Base-by-base conservation (phyloP, 53 echinoderm and acorn worm species). In the Mesocentrotus franciscanus region DNA sequence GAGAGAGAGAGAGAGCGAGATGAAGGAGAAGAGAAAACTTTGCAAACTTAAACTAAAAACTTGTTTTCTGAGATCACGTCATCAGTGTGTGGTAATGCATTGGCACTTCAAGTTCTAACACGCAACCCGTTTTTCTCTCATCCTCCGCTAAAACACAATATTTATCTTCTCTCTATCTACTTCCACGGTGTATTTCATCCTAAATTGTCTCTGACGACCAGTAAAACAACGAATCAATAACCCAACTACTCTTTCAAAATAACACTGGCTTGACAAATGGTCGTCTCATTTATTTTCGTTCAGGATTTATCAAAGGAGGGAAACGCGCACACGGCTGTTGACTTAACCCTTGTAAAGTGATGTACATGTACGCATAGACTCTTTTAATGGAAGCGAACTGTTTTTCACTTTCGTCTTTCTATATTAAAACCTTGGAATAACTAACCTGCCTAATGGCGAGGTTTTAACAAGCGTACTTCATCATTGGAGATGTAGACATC, bases 141-240 rank as follows among this genome's bases (percentile, higher is more conserved):
- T 87, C 34, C 59, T 18, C 87, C 58, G 58, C 87, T 27, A 59
- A 26, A 87, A 58, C 87, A 87, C 87, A 87, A 87, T 87, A 58
- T 87, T 87, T 87, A 87, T 87, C 58, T 87, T 87, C 57, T 55
- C 55, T 85, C 15, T 26, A 24, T 85, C 49, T 84, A 84, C 84
- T 87, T 87, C 58, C 87, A 58, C 87, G 87, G 87, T 87, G 87
- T 87, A 87, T 87, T 87, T 87, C 87, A 87, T 87, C 87, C 39
- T 59, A 87, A 87, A 87, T 87, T 87, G 87, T 87, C 87, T 58
- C 58, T 58, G 87, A 87, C 87, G 87, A 87, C 11, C 87, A 58
- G 87, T 87, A 87, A 87, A 87, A 87, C 59, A 87, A 87, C 87
- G 27, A 87, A 87, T 87, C 87, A 87, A 87, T 87, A 87, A 87